phyloP scores from a whole-genome alignment of 2,113 vertebrate genomes.

The Leptobrachium ailaonicum region DNA sequence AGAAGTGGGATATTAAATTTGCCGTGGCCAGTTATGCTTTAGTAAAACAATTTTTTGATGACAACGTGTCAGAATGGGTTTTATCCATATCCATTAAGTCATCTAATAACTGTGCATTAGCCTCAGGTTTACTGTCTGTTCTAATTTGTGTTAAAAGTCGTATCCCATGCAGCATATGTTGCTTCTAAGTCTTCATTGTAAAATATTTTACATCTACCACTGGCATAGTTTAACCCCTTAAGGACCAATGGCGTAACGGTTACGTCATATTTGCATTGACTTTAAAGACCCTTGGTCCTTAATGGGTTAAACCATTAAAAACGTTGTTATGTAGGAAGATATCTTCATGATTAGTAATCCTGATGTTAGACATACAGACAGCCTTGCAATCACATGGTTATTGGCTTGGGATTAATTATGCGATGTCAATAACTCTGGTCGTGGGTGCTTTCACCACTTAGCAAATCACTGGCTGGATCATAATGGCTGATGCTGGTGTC shows the following conservation, averaged over 20 bases:
- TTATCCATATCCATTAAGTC: conserved; percentile 51
- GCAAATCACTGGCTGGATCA: neutral
- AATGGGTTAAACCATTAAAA: neutral
- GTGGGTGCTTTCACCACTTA: neutral
- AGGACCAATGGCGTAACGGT: too few species aligned
- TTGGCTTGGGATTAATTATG: neutral
- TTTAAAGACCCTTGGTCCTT: too few species aligned
- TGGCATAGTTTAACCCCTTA: neutral
- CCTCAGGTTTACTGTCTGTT: conserved; percentile 49
- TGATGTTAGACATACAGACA: neutral
- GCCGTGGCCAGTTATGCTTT: conserved; percentile 55
- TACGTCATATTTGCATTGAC: too few species aligned
- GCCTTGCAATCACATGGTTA: neutral
- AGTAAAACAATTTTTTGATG: conserved; percentile 53
- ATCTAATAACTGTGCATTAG: conserved; percentile 51
- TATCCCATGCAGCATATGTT: neutral
- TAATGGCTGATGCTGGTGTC: neutral
- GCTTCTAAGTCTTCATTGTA: neutral
- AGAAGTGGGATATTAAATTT: conserved; percentile 60
- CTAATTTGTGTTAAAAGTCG: conserved; percentile 40
- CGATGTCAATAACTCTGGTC: neutral
- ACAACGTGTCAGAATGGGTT: conserved; percentile 50
- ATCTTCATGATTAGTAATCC: neutral
- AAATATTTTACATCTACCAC: neutral
- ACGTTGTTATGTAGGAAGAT: neutral